A percentile compares a stretch with the other conserved stretches of the same genome.
Evolutionary conservation across 1,140 invertebrate genomes (phyloP).

Genomic region (Amyelois transitella): DNA sequence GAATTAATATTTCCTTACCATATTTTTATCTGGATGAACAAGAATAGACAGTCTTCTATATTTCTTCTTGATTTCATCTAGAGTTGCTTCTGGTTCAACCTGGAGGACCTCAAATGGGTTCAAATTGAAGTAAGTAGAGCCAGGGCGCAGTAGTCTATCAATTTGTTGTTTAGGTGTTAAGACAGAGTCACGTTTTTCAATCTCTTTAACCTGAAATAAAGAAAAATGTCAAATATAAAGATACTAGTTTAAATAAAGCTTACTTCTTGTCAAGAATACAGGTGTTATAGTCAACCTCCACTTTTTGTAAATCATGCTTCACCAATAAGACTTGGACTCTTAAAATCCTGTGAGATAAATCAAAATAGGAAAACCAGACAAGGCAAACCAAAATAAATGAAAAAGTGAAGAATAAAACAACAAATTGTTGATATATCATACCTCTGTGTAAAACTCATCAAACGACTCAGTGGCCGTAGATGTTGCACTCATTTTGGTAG

Average conservation of each 20-base stretch:
- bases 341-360: background rate
- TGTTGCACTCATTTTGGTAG: conserved; percentile 30
- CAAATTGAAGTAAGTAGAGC: conserved; percentile 96
- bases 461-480: conserved; percentile 75
- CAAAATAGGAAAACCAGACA: too few relatives aligned
- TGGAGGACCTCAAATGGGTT: conserved; percentile 98
- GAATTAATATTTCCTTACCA: conserved; percentile 36
- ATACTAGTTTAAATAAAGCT: too few relatives aligned
- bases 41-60: conserved; percentile 97
- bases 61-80: conserved; percentile 97
- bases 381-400: too few relatives aligned
- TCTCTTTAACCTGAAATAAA: conserved; percentile 90
- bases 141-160: conserved; percentile 91
- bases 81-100: conserved; percentile 89
- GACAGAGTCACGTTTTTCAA: conserved; percentile 92
- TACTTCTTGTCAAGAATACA: too few relatives aligned
- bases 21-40: conserved; percentile 99
- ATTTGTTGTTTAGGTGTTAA: conserved; percentile 97
- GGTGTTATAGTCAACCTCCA: too few relatives aligned
- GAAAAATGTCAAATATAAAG: too few relatives aligned
- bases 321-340: too few relatives aligned
- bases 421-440: too few relatives aligned
- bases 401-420: too few relatives aligned
- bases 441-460: conserved; percentile 81
- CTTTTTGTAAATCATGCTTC: too few relatives aligned